Conservation (phyloP, 2,888 invertebrate species). For the Ophion ellenae region DNA sequence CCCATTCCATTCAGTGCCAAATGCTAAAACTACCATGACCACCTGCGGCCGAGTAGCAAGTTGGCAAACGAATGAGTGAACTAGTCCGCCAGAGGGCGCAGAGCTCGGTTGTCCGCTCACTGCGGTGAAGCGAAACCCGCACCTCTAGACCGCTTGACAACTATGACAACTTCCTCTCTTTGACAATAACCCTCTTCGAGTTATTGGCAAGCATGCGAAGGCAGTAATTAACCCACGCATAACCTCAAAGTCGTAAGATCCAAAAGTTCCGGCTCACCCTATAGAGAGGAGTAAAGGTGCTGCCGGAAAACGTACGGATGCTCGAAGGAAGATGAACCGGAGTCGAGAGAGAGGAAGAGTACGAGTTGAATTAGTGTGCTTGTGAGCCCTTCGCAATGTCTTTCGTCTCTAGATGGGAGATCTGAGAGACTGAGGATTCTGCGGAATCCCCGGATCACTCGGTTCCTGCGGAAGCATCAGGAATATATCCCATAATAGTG, state of each 20-base stretch:
- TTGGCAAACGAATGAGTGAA: background rate
- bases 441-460: slow-evolving; percentile 40
- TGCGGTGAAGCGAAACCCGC: background rate
- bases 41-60: background rate
- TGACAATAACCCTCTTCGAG: background rate
- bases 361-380: slow-evolving; percentile 45
- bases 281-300: slow-evolving; percentile 9
- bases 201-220: background rate
- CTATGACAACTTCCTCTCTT: background rate
- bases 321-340: slow-evolving; percentile 13
- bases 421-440: slow-evolving; percentile 39
- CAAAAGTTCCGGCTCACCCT: background rate
- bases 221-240: background rate
- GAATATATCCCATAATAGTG: slow-evolving; percentile 34
- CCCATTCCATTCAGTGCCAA: too few relatives aligned
- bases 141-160: background rate
- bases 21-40: background rate
- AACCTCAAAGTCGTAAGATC: background rate
- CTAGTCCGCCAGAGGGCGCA: background rate
- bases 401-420: slow-evolving; percentile 24
- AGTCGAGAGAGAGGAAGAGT: background rate
- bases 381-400: slow-evolving; percentile 44
- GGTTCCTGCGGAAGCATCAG: slow-evolving; percentile 17
- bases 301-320: slow-evolving; percentile 22
- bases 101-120: background rate